These are phyloP conservation scores for Gastracanthus pulcherrimus DNA, from an alignment of 2,888 invertebrate genomes.

Conservation along the genomic window DNA sequence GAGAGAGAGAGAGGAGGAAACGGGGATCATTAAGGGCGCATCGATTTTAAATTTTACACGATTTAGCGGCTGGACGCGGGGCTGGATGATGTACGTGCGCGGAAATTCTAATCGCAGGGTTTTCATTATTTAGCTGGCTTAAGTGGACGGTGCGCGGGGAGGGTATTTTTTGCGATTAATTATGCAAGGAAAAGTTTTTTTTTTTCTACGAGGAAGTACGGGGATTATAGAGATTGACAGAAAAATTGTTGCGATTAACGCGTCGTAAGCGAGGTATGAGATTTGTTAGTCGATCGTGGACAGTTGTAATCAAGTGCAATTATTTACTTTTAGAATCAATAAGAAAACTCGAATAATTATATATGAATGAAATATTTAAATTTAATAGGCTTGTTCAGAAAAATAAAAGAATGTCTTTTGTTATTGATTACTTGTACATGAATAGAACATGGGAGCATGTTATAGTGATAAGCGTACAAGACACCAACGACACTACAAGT, in stretches of 20 bases:
- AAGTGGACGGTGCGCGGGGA: background rate
- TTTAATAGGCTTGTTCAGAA: too few relatives aligned
- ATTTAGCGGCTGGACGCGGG: background rate
- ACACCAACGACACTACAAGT: background rate
- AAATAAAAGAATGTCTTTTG: too few relatives aligned
- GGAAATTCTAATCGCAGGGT: constrained; percentile 19
- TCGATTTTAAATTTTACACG: constrained; percentile 40
- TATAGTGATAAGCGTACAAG: background rate
- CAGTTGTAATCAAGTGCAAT: too few relatives aligned
- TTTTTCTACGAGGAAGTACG: background rate
- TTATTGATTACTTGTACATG: too few relatives aligned
- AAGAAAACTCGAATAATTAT: too few relatives aligned
- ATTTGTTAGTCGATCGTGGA: background rate
- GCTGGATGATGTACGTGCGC: too few relatives aligned
- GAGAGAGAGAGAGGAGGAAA: background rate
- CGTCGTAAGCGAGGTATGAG: background rate
- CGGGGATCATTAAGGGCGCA: background rate
- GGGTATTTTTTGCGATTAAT: background rate
- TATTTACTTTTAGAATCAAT: too few relatives aligned
- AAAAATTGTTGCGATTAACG: background rate
- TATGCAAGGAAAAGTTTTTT: background rate
- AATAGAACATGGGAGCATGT: too few relatives aligned
- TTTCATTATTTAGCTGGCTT: constrained; percentile 32
- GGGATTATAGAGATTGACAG: background rate
- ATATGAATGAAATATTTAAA: too few relatives aligned